phyloP scores from a whole-genome alignment of 2,113 vertebrate species.

The Amblyornis subalaris region DNA sequence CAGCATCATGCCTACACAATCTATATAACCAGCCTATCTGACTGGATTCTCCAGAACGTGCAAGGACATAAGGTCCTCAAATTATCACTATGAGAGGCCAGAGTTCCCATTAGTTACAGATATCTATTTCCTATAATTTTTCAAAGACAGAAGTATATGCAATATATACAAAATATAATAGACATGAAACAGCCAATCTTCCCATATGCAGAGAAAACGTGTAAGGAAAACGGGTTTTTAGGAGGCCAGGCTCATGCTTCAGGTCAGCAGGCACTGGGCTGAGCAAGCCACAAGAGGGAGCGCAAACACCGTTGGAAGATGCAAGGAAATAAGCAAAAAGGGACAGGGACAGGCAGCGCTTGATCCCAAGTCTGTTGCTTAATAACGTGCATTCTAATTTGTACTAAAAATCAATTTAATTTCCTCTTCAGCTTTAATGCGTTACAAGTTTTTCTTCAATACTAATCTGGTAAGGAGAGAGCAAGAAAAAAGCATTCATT shows the following conservation, averaged over 20 bases:
- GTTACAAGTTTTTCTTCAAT: not conserved
- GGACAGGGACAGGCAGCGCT: not conserved
- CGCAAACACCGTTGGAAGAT: not conserved
- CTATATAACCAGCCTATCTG: not conserved
- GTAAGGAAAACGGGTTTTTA: not conserved
- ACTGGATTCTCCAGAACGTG: not conserved
- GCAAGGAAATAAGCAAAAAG: accelerated
- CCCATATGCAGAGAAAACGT: not conserved
- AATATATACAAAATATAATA: not conserved
- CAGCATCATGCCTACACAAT: not conserved
- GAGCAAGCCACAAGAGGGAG: slow-evolving; percentile 47
- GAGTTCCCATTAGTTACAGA: not conserved
- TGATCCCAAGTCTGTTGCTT: not conserved
- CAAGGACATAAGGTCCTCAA: not conserved
- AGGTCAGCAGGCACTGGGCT: accelerated
- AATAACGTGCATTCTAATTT: not conserved
- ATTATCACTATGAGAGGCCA: not conserved
- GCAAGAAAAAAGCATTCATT: not conserved
- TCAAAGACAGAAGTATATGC: not conserved
- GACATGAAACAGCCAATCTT: not conserved
- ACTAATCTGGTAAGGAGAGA: not conserved
- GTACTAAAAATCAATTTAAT: not conserved
- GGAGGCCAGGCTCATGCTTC: not conserved
- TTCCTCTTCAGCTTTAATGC: not conserved
- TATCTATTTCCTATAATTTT: not conserved